Conservation (phyloP, 2,113 vertebrate genomes). For the Neoarius graeffei region DNA sequence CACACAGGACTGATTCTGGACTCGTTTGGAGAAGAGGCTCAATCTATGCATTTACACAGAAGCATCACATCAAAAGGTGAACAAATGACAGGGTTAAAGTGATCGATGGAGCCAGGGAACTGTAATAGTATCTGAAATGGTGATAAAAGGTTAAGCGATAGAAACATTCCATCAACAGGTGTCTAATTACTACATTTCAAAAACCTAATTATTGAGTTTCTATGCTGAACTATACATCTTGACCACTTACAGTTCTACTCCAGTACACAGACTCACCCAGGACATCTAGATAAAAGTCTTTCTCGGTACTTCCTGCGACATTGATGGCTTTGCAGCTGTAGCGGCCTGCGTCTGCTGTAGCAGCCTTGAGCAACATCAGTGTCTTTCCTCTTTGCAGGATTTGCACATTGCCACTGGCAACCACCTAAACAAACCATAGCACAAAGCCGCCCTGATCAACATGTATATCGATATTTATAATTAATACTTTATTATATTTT, state of each 20-base stretch:
- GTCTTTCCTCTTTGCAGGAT: conserved; percentile 83
- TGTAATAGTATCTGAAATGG: neutral
- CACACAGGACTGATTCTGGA: too few species aligned
- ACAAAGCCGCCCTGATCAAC: neutral
- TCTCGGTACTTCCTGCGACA: conserved; percentile 87
- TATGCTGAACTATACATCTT: neutral
- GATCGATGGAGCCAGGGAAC: neutral
- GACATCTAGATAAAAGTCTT: conserved; percentile 82
- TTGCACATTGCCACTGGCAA: conserved; percentile 75
- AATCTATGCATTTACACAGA: too few species aligned
- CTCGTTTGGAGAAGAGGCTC: too few species aligned
- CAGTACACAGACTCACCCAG: conserved; percentile 77
- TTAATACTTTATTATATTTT: neutral
- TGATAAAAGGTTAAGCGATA: neutral
- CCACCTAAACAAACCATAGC: conserved; percentile 73
- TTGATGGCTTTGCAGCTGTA: conserved; percentile 92
- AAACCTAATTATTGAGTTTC: neutral
- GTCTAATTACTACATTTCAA: neutral
- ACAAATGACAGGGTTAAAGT: too few species aligned
- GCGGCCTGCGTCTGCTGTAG: conserved; percentile 76
- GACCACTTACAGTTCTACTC: neutral
- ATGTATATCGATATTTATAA: neutral
- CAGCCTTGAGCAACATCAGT: conserved; percentile 79
- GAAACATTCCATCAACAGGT: neutral
- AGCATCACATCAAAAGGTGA: too few species aligned